Conservation (phyloP, 2,888 invertebrate species). For the Leptinotarsa tumamoca region DNA sequence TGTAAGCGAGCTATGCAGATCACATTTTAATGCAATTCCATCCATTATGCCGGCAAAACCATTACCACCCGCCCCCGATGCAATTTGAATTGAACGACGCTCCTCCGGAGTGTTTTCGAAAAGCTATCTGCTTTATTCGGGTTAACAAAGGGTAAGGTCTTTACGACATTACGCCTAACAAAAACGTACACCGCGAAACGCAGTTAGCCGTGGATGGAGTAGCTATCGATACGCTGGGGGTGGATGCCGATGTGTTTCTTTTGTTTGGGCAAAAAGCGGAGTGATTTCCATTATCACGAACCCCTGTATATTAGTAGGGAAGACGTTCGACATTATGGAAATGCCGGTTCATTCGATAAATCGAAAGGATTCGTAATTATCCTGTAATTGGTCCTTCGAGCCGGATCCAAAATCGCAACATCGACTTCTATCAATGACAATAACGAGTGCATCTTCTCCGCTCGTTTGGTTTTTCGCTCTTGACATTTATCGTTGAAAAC, state of each 20-base stretch:
- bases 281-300: not conserved
- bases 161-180: slow-evolving; percentile 61
- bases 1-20: slow-evolving; percentile 68
- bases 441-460: not conserved
- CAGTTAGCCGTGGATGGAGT: slow-evolving; percentile 24
- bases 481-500: slow-evolving; percentile 26
- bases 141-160: slow-evolving; percentile 61
- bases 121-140: slow-evolving; percentile 65
- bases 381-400: slow-evolving; percentile 5
- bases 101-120: slow-evolving; percentile 62
- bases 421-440: not conserved
- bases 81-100: slow-evolving; percentile 64
- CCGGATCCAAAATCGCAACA: not conserved
- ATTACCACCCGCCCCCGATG: slow-evolving; percentile 67
- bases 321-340: not conserved
- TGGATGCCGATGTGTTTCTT: not conserved
- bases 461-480: not conserved
- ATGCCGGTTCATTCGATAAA: not conserved
- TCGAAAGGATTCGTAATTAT: not conserved
- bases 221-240: slow-evolving; percentile 21
- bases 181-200: slow-evolving; percentile 45
- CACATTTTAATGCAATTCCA: slow-evolving; percentile 70
- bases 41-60: slow-evolving; percentile 68
- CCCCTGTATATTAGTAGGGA: not conserved
- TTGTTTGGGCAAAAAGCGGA: slow-evolving; percentile 10